Percentiles rank a stretch among this genome's conserved stretches.
Conservation (phyloP, 2,113 vertebrate species). For the Ictalurus punctatus region DNA sequence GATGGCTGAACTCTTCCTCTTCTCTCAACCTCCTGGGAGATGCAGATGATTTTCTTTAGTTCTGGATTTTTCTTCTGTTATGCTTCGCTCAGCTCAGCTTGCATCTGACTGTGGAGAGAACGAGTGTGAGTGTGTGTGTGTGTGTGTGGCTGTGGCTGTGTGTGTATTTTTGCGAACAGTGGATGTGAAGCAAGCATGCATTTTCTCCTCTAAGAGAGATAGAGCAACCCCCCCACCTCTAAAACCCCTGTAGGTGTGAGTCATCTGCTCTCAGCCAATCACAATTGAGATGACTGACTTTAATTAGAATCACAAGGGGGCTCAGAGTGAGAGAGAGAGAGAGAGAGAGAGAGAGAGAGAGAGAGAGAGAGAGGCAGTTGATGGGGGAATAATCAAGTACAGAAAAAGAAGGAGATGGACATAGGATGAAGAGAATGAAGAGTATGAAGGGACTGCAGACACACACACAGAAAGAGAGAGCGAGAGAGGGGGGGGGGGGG, state of each 20-base stretch:
- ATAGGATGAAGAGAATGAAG: not conserved
- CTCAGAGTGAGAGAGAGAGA: slow-evolving; percentile 48
- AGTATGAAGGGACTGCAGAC: not conserved
- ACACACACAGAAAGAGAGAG: not conserved
- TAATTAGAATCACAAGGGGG: slow-evolving; percentile 78
- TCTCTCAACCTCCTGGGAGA: slow-evolving; percentile 33
- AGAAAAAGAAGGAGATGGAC: slow-evolving; percentile 16
- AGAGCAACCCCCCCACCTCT: slow-evolving; percentile 65
- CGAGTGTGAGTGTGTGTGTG: slow-evolving; percentile 25
- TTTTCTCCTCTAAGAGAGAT: slow-evolving; percentile 55
- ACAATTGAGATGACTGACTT: slow-evolving; percentile 69
- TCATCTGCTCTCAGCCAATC: slow-evolving; percentile 79
- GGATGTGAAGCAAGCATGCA: slow-evolving; percentile 55
- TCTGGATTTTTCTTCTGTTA: slow-evolving; percentile 25
- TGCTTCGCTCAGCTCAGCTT: slow-evolving; percentile 38
- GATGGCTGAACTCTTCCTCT: slow-evolving; percentile 33
- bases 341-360: slow-evolving; percentile 21
- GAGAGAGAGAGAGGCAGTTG: not conserved
- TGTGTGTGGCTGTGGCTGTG: slow-evolving; percentile 2
- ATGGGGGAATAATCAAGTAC: slow-evolving; percentile 27
- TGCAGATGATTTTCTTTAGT: slow-evolving; percentile 25
- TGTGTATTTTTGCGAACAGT: slow-evolving; percentile 31
- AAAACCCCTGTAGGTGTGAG: slow-evolving; percentile 83
- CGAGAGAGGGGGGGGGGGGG: not conserved
- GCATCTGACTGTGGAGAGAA: slow-evolving; percentile 14